Evolutionary conservation across 2,797 vertebrate species (phyloP), one percentile per base, ranked within the genome.

Genomic region (Rhabdophis nuchalis): DNA sequence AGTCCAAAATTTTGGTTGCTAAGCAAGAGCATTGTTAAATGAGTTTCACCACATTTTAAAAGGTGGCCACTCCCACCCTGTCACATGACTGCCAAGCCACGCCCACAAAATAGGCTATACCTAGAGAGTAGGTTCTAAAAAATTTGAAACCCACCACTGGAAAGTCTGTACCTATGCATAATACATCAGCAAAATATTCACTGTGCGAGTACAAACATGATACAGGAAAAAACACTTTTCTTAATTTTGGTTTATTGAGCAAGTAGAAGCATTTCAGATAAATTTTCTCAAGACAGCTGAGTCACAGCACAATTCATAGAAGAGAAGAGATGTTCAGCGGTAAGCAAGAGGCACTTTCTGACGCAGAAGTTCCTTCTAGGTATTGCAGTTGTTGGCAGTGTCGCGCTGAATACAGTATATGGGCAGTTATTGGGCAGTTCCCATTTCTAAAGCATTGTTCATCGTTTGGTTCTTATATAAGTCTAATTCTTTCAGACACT

Each of bases 241-340:
- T 52, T 92, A 57, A 86, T 89, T 61, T 52, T 89, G 82, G 53
- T 52, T 86, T 68, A 56, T 92, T 92, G 92, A 87, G 82, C 88
- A 92, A 92, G 36, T 20, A 58, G 53, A 64, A 85, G 27, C 9
- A 36, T 58, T 90, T 90, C 88, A 72, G 53, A 58, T 50, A 8
- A 25, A 5, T 27, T 72, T 53, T 86, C 54, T 5, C 52, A 89
- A 64, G 14, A 54, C 36, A 57, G 88, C 82, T 87, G 92, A 92
- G 88, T 92, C 92, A 92, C 16, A 57, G 1, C 4, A 36, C 29
- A 50, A 60, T 10, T 20, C 32, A 58, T 36, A 72, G 32, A 54
- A 86, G 54, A 25, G 32, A 52, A 46, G 25, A 90, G 25, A 20
- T 27, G 18, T 50, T 36, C 53, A 14, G 2, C 36, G 14, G 25